Evolutionary conservation across 2,113 vertebrate genomes (phyloP), one percentile per base, ranked within the genome.

Genomic region (Gymnorhina tibicen): DNA sequence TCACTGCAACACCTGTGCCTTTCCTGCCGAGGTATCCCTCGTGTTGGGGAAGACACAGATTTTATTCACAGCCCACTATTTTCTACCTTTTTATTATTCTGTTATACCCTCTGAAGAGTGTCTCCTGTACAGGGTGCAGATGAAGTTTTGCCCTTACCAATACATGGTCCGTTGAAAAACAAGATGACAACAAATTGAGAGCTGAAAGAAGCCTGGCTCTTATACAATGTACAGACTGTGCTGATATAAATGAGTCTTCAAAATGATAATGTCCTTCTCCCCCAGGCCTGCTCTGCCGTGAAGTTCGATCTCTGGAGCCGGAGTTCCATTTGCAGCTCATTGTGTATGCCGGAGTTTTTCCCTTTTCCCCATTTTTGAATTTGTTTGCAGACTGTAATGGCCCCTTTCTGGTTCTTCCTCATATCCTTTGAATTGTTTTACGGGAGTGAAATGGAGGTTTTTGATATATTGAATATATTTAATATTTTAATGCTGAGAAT

Each of bases 401-500:
- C 67, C 85, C 70, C 68, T 95, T 96, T 91, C 92, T 92, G 67
- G 50, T 55, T 92, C 88, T 90, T 92, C 79, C 66, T 93, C 52
- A 47, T 64, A 87, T 66, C 53, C 35, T 92, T 73, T 50, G 85
- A 89, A 94, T 90, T 97, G 90, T 94, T 94, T 97, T 94, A 94
- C 66, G 68, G 90, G 92, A 93, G 56, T 91, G 93, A 95, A 97
- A 96, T 92, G 63, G 92, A 95, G 67, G 50, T 6, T 32, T 96
- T 89, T 96, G 87, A 91, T 97, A 95, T 88, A 85, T 64, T 92
- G 96, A 92, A 96, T 97, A 94, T 85, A 87, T 86, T 97, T 87
- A 97, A 96, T 95, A 97, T 97, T 97, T 95, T 93, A 97, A 97
- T 85, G 73, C 76, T 66, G 77, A n/a, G 89, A 93, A 95, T 96